Conservation (phyloP, 2,113 vertebrate genomes). For the Platichthys stellatus region DNA sequence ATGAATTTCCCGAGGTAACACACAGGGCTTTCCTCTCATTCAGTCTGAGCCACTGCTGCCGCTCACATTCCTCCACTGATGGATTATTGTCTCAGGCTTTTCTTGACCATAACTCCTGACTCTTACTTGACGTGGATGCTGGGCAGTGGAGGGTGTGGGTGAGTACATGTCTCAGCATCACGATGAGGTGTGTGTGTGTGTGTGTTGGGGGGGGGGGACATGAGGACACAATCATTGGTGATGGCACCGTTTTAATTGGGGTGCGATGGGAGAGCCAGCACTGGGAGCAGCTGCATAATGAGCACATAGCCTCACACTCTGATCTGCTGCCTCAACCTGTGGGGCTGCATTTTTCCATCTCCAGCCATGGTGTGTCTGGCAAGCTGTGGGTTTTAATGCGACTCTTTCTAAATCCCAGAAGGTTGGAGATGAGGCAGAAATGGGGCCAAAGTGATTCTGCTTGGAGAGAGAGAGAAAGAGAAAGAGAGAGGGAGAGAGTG, state of each 20-base stretch:
- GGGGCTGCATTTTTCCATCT: not conserved
- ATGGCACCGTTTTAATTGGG: constrained; percentile 57
- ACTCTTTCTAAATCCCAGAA: too few relatives aligned
- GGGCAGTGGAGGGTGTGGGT: constrained; percentile 16
- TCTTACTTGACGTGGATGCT: constrained; percentile 26
- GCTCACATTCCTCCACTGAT: constrained; percentile 39
- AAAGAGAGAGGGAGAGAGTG: too few relatives aligned
- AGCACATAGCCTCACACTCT: constrained; percentile 35
- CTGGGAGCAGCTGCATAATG: constrained; percentile 50
- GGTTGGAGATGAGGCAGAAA: too few relatives aligned
- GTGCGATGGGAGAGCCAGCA: constrained; percentile 28
- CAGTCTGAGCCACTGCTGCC: not conserved
- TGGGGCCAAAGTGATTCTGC: too few relatives aligned
- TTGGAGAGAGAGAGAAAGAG: too few relatives aligned
- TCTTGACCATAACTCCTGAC: not conserved
- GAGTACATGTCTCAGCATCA: constrained; percentile 14
- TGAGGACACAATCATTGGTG: constrained; percentile 6
- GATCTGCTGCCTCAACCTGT: not conserved
- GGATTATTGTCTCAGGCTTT: not conserved
- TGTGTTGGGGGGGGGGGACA: not conserved
- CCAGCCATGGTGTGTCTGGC: too few relatives aligned
- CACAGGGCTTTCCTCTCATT: not conserved
- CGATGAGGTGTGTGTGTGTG: too few relatives aligned
- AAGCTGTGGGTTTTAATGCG: too few relatives aligned
- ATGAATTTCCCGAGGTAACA: constrained; percentile 54